Conservation (phyloP, 1,140 invertebrate species). For the Ceratina calcarata region DNA sequence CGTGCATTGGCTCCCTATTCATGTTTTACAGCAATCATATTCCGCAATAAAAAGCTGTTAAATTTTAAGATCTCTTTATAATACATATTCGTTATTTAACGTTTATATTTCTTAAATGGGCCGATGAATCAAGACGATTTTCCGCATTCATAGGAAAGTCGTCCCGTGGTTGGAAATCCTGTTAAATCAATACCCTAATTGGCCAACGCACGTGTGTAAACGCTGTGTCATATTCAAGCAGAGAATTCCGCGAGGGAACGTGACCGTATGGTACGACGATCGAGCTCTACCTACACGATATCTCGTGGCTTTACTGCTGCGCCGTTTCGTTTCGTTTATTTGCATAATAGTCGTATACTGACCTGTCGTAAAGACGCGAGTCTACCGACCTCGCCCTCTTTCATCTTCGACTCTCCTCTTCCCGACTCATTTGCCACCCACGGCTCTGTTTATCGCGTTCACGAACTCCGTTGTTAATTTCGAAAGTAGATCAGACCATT, state of each 20-base stretch:
- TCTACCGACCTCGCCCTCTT: constrained; percentile 13
- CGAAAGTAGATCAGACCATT: too few species aligned
- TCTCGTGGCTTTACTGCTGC: constrained; percentile 10
- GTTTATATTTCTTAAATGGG: too few species aligned
- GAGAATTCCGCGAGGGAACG: not conserved
- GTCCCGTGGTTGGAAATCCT: not conserved
- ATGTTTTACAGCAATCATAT: too few species aligned
- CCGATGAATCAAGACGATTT: not conserved
- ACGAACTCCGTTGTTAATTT: too few species aligned
- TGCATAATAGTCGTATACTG: constrained; percentile 35
- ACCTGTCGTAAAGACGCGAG: constrained; percentile 30
- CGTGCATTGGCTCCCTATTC: not conserved
- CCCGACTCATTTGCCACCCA: not conserved
- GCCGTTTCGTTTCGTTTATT: constrained; percentile 27
- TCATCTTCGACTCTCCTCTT: not conserved
- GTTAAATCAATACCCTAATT: constrained; percentile 23
- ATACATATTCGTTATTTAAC: too few species aligned
- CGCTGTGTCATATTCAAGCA: not conserved
- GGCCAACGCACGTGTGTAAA: constrained; percentile 8
- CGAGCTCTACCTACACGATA: constrained; percentile 19
- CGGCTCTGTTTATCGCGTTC: not conserved
- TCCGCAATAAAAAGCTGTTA: too few species aligned
- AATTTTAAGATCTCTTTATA: too few species aligned
- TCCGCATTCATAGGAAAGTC: not conserved
- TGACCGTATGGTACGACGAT: not conserved